Evolutionary conservation across 2,113 vertebrate species (phyloP), one percentile per base, ranked within the genome.

Genomic region (Mungos mungo): DNA sequence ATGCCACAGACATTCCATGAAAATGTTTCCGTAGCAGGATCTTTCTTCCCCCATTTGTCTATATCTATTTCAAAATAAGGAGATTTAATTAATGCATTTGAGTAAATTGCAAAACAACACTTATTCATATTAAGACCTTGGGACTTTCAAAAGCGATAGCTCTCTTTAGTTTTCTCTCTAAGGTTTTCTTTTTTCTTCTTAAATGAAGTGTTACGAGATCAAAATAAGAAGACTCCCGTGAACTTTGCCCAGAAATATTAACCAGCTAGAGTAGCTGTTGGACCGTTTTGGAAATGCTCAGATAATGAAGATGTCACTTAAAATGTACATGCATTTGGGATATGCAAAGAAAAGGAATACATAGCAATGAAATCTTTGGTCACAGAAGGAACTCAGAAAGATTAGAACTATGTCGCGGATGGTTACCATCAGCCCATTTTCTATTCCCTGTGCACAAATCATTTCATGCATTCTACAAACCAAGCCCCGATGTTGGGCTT

Each of bases 311-410:
- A 96, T 99, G 99, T 99, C 98, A 99, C 99, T 99, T 99, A 98
- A 99, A 99, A 99, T 98, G 98, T 98, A 98, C 98, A 98, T 98
- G 98, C 98, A 99, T 99, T 99, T 99, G 98, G 99, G 99, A 97
- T 99, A 97, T 95, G 98, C 98, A 99, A 98, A 98, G 98, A 98
- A 98, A 99, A 99, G 99, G 99, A 99, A 99, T 99, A 99, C 98
- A 98, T 98, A 98, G 98, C 99, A 99, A 99, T 99, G 99, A 99
- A 99, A 99, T 99, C 99, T 99, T 99, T 99, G 99, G 99, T 99
- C 99, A 99, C 98, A 93, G 98, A 98, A 98, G 99, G 98, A 99
- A 99, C 99, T 99, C 98, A 97, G 97, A 98, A 99, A 98, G 98
- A 98, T 95, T 98, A 99, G 98, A 99, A 99, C 99, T 99, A 97